Base-by-base conservation (phyloP, 1,140 invertebrate species). In the Trypoxylus dichotomus region DNA sequence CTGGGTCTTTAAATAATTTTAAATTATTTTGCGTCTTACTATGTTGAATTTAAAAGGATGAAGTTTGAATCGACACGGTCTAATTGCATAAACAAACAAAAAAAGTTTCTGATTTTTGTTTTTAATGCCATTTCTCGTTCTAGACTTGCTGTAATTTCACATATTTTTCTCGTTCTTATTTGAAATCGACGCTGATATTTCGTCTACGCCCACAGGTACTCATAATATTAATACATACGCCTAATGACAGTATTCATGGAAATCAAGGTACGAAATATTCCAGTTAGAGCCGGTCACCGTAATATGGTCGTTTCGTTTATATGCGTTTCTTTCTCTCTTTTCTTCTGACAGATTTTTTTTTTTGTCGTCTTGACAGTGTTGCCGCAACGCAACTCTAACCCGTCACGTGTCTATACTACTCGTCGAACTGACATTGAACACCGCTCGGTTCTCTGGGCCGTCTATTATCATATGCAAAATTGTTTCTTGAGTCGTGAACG, bases 391-490 rank as follows among this genome's bases (percentile, higher is more conserved):
- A 24, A 68, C 24, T 19, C 19, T 54, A 54, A 29, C 11, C 21
- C 19, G 24, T 68, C 60, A 68, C 60, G 60, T 68, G 60, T 24
- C 60, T 68, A 68, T 68, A 27, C 25, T 68, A 29, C 60, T 68
- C 60, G 60, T 25, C 60, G 60, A 68, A 68, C 27, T 68, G 60
- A 68, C 60, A 68, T 68, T 68, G 60, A 68, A 68, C 21, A 29
- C 60, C 24, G 60, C 60, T 25, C 60, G 60, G 60, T 29, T 68
- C 60, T 27, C 60, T 68, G 60, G 21, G 60, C 60, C 60, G 60
- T 68, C 60, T 68, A 68, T 68, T 68, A 68, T 68, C 60, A 68
- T 68, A 68, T 68, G 60, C 60, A 68, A 68, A 68, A 68, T 68
- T 68, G 27, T 68, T 68, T 68, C 60, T 68, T 68, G 24, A 68